Percentiles rank a stretch among this genome's conserved stretches.
phyloP scores from a whole-genome alignment of 2,888 invertebrate species.

The Apeira syringaria region DNA sequence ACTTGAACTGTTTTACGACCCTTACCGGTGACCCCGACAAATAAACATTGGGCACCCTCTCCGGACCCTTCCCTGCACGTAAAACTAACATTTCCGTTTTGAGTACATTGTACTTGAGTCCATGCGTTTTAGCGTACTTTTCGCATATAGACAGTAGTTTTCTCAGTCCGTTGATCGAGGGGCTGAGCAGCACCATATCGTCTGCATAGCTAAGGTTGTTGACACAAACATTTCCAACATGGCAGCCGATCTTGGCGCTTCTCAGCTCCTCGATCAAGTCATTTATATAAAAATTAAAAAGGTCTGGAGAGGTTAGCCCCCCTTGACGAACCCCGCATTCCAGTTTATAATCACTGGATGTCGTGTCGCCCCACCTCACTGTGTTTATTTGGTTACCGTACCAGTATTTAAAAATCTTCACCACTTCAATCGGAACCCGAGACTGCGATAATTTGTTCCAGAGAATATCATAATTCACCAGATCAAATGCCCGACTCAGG shows the following conservation, averaged over 20 bases:
- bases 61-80: no score
- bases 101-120: no score
- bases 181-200: conserved; percentile 1
- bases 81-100: no score
- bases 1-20: no score
- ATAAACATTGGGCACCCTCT: no score
- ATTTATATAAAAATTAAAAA: conserved; percentile 2
- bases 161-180: no score
- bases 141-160: no score
- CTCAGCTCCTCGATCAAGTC: neutral
- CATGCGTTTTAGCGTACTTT: no score
- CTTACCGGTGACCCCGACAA: no score
- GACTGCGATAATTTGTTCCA: no score
- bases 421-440: neutral
- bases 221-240: neutral
- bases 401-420: neutral
- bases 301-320: neutral
- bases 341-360: neutral
- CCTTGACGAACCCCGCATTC: neutral
- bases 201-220: conserved; percentile 4
- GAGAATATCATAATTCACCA: no score
- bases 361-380: neutral
- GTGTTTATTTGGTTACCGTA: neutral
- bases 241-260: neutral
- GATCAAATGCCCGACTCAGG: no score